Percentiles rank a stretch among this genome's conserved stretches.
Evolutionary conservation across 2,113 vertebrate species (phyloP).

Genomic region (Connochaetes taurinus): DNA sequence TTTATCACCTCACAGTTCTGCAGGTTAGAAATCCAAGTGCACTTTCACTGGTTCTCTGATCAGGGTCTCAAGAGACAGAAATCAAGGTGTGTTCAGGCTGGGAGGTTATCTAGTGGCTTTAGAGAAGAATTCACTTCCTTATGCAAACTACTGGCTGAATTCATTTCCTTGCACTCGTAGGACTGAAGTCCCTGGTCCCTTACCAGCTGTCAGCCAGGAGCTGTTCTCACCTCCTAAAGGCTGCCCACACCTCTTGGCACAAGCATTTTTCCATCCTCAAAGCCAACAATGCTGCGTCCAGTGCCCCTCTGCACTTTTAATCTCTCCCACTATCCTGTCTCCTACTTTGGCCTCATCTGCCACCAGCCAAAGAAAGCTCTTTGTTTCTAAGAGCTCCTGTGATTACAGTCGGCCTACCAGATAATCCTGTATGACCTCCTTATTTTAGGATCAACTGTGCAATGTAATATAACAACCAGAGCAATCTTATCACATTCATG

Average conservation of each 20-base stretch:
- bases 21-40: not conserved
- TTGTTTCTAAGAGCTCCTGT: not conserved
- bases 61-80: not conserved
- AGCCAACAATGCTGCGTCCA: not conserved
- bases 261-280: not conserved
- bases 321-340: not conserved
- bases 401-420: not conserved
- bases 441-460: not conserved
- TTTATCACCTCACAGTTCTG: not conserved
- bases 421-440: not conserved
- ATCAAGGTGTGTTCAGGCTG: not conserved
- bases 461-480: not conserved
- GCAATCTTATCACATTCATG: not conserved
- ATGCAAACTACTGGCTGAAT: not conserved
- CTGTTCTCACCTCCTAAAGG: not conserved
- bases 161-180: not conserved
- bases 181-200: not conserved
- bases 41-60: not conserved
- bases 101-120: not conserved
- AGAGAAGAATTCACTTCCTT: not conserved
- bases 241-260: not conserved
- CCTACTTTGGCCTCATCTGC: not conserved
- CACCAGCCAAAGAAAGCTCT: not conserved
- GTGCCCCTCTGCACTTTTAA: not conserved
- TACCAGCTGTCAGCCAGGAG: not conserved